Conservation (phyloP, 2,797 vertebrate genomes). For the Tapirus indicus region DNA sequence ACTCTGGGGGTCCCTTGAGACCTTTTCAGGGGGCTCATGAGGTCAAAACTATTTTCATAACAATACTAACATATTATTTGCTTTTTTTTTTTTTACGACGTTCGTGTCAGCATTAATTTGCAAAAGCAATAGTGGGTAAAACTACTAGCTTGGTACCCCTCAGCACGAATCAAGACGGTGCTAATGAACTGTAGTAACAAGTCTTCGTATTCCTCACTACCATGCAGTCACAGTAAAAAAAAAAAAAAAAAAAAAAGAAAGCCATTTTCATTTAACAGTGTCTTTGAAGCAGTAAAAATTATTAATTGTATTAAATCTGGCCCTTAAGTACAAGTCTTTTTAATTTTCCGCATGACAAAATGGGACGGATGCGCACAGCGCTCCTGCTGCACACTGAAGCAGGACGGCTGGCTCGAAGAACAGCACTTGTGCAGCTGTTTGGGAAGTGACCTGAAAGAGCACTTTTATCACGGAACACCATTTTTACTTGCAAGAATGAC, state of each 20-base stretch:
- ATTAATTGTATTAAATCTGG: neutral
- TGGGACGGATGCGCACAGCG: accelerated
- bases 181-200: neutral
- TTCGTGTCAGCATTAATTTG: neutral
- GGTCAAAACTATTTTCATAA: neutral
- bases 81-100: neutral
- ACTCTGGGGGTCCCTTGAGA: neutral
- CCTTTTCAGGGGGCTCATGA: neutral
- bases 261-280: neutral
- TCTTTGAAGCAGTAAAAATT: neutral
- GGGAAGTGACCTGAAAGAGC: neutral
- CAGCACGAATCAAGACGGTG: neutral
- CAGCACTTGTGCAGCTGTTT: neutral
- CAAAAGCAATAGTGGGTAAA: neutral
- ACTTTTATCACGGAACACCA: neutral
- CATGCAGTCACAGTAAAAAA: neutral
- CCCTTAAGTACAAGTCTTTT: neutral
- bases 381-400: neutral
- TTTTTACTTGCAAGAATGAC: neutral
- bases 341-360: neutral
- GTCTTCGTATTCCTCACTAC: neutral
- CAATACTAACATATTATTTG: neutral
- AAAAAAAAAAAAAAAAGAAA: neutral
- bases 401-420: accelerated
- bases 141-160: neutral